Base-by-base conservation (phyloP, 92 coral and sea anemone genomes). In the Zoanthus solanderi region DNA sequence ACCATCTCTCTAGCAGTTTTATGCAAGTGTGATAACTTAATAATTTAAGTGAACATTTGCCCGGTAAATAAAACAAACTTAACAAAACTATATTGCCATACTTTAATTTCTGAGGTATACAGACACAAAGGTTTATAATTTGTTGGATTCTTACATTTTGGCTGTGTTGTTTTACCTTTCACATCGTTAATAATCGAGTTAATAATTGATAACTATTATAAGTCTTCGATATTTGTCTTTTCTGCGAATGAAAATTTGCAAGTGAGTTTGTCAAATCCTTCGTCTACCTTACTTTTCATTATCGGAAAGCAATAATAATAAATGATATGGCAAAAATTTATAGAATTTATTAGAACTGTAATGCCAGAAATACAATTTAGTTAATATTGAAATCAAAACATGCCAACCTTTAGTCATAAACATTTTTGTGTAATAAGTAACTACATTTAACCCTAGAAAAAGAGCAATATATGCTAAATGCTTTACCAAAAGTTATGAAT, bases 1-100 rank as follows among this genome's bases (percentile, higher is more conserved):
- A 80, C 42, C 85, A 44, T 72, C 37, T 31, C 44, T 80, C 74
- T 65, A 52, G 73, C 10, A 34, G 44, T 28, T 9, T 57, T 50
- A 63, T 5, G 16, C 28, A 28, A 5, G 15, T 81, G 18, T 44
- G 13, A 67, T 63, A 32, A 46, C 32, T 18, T 18, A 6, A 44
- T 5, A 11, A 6, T 67, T 28, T 69, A 8, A 23, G n/a, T 8
- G 28, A 7, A 58, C 28, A 7, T 69, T 69, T 11, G 75, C 46
- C 46, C 31, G 1, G 42, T 17, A 69, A 11, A 15, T 30, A 14
- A 44, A 6, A 7, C 3, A 69, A 69, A 12, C 31, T 32, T 15
- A 12, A 34, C 75, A 23, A 5, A 23, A 13, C 17, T 9, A 31
- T 30, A 30, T 10, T 10, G 42, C 17, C 11, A 69, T 69, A 9